These are phyloP conservation scores for Sebastes aleutianus DNA, from an alignment of 2,797 vertebrate species.

Conservation along the genomic window DNA sequence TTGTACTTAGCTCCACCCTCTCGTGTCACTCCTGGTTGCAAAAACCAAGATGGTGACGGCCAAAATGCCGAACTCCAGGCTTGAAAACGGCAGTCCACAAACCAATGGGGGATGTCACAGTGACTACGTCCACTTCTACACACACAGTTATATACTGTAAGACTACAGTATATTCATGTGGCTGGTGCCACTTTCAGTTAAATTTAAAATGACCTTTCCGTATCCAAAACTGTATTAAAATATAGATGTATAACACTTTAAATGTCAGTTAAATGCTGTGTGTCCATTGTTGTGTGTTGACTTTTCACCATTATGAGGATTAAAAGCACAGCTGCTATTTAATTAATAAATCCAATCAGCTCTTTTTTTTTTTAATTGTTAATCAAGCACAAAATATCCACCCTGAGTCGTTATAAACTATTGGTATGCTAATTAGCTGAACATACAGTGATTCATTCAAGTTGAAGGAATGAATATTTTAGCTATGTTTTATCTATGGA, in stretches of 20 bases:
- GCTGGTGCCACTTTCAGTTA: background rate
- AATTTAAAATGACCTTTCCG: slow-evolving; percentile 15
- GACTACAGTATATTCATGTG: background rate
- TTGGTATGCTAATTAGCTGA: slow-evolving; percentile 35
- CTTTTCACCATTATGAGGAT: slow-evolving; percentile 19
- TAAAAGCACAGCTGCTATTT: slow-evolving; percentile 33
- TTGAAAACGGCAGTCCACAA: no score
- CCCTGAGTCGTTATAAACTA: slow-evolving; percentile 14
- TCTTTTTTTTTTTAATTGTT: slow-evolving; percentile 17
- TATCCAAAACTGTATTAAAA: background rate
- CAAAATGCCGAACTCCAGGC: no score
- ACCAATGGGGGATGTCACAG: background rate
- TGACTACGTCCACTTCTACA: background rate
- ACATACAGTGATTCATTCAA: slow-evolving; percentile 37
- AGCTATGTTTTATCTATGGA: slow-evolving; percentile 47
- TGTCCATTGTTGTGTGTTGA: slow-evolving; percentile 10
- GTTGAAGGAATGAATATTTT: slow-evolving; percentile 40
- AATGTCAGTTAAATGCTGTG: slow-evolving; percentile 12
- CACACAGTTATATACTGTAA: background rate
- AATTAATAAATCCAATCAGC: slow-evolving; percentile 32
- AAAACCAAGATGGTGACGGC: no score
- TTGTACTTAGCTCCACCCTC: no score
- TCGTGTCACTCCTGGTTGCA: no score
- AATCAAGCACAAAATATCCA: slow-evolving; percentile 16
- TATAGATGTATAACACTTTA: background rate